phyloP scores from a whole-genome alignment of 2,888 invertebrate genomes.

The Mimas tiliae region DNA sequence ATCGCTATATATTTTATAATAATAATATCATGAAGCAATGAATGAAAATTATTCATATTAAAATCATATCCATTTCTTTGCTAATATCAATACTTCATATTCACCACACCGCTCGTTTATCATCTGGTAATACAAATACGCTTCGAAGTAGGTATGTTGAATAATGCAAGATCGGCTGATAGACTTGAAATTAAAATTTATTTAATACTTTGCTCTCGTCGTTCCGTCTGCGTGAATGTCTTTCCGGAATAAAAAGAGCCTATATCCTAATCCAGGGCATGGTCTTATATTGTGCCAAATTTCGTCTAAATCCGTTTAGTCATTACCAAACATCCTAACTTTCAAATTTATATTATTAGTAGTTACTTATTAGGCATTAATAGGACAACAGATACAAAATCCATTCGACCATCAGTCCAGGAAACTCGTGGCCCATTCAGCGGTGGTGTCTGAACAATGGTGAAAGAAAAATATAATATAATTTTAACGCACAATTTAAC shows the following conservation, averaged over 20 bases:
- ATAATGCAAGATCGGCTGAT: constrained; percentile 3
- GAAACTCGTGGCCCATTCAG: neutral
- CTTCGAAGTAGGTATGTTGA: neutral
- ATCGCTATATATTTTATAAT: no score
- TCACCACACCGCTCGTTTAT: constrained; percentile 1
- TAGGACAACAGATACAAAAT: neutral
- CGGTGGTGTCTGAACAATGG: constrained; percentile 2
- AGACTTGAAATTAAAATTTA: constrained; percentile 3
- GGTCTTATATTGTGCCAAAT: no score
- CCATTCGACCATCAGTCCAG: neutral
- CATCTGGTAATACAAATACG: constrained; percentile 7
- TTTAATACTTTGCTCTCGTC: no score
- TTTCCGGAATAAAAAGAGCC: neutral
- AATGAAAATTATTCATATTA: neutral
- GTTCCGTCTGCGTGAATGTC: neutral
- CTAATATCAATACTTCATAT: constrained; percentile 4
- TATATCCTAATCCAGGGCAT: no score
- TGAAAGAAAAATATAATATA: constrained; percentile 18
- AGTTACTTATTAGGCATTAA: no score
- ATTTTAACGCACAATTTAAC: constrained; percentile 8
- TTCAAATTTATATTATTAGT: no score
- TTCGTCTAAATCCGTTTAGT: no score
- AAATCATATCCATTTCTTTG: constrained; percentile 8
- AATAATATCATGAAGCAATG: neutral
- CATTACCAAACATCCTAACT: no score